These are phyloP conservation scores for Limnephilus auricula DNA, from an alignment of 2,888 invertebrate genomes.

Conservation along the genomic window DNA sequence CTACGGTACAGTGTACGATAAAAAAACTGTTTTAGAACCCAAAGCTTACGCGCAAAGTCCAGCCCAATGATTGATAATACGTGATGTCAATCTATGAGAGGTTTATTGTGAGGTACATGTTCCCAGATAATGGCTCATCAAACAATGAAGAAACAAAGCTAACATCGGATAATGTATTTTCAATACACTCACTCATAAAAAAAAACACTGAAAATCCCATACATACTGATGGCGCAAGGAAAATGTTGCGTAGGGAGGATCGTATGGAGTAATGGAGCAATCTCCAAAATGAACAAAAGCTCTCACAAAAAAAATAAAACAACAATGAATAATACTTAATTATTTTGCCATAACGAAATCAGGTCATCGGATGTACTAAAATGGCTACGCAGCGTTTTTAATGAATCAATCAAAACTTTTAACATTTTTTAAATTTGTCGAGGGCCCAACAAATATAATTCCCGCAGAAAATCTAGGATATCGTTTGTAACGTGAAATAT, in stretches of 20 bases:
- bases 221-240: background rate
- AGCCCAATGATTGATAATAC: slow-evolving; percentile 25
- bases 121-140: slow-evolving; percentile 43
- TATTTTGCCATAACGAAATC: background rate
- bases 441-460: background rate
- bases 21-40: background rate
- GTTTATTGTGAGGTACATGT: slow-evolving; percentile 9
- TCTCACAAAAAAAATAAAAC: background rate
- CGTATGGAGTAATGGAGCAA: background rate
- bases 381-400: background rate
- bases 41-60: background rate
- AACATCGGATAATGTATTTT: slow-evolving; percentile 43
- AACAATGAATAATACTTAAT: background rate
- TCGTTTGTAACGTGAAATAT: background rate
- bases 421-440: background rate
- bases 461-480: background rate
- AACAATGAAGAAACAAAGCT: slow-evolving; percentile 44
- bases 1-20: no score
- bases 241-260: background rate
- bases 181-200: slow-evolving; percentile 14
- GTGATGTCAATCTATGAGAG: slow-evolving; percentile 36
- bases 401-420: background rate
- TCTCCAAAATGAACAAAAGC: background rate
- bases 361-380: background rate
- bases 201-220: background rate